phyloP scores from a whole-genome alignment of 2,113 vertebrate genomes.

The Caranx ignobilis region DNA sequence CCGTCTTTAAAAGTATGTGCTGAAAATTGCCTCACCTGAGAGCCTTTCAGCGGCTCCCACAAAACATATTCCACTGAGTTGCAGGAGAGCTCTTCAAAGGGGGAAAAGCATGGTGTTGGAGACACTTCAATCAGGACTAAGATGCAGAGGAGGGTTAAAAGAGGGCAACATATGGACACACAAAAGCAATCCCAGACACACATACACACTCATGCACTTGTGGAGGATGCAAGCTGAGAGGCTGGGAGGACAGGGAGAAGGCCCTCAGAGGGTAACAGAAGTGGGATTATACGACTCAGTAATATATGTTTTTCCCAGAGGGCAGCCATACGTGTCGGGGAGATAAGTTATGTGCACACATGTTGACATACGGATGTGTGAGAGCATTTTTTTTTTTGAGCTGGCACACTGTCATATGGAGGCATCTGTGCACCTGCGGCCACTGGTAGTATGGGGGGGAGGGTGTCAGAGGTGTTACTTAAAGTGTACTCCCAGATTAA shows the following conservation, averaged over 20 bases:
- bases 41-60: neutral
- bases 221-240: conserved; percentile 16
- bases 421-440: conserved; percentile 19
- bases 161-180: conserved; percentile 20
- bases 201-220: neutral
- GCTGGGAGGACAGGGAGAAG: neutral
- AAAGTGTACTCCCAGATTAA: conserved; percentile 62
- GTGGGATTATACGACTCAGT: conserved; percentile 40
- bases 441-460: neutral
- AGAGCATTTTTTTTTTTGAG: conserved; percentile 38
- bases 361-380: conserved; percentile 37
- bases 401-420: neutral
- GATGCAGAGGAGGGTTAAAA: conserved; percentile 28
- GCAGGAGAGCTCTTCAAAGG: conserved; percentile 39
- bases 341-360: conserved; percentile 39
- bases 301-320: conserved; percentile 29
- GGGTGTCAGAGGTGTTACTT: conserved; percentile 1
- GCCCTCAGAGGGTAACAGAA: conserved; percentile 11
- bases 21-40: conserved; percentile 40
- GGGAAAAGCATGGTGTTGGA: conserved; percentile 23
- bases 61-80: conserved; percentile 34
- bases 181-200: conserved; percentile 18
- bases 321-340: conserved; percentile 33
- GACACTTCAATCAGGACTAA: conserved; percentile 63
- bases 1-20: conserved; percentile 16